These are phyloP conservation scores for Apogon hyalosoma DNA, from an alignment of 2,797 vertebrate genomes.

Conservation along the genomic window DNA sequence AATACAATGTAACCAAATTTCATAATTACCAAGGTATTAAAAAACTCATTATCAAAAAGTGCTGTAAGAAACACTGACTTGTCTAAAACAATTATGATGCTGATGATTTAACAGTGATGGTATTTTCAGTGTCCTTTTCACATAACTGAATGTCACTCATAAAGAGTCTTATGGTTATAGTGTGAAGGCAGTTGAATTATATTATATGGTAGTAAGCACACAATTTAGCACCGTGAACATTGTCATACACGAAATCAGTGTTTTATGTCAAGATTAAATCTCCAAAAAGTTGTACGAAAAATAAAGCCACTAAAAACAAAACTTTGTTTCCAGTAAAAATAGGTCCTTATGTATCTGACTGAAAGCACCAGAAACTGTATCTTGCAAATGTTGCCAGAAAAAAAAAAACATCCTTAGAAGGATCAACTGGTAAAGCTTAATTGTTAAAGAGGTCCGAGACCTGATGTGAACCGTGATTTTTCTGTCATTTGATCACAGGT, in stretches of 20 bases:
- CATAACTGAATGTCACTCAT: constrained; percentile 58
- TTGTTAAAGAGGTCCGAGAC: constrained; percentile 73
- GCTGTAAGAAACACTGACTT: constrained; percentile 87
- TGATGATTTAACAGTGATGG: constrained; percentile 79
- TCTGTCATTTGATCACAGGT: constrained; percentile 59
- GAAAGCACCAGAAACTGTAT: constrained; percentile 92
- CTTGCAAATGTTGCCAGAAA: constrained; percentile 77
- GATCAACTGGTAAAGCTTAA: constrained; percentile 83
- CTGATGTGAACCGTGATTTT: constrained; percentile 64
- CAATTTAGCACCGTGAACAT: constrained; percentile 92
- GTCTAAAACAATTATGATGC: constrained; percentile 77
- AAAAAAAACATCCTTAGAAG: constrained; percentile 84
- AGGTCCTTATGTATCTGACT: constrained; percentile 80
- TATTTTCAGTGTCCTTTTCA: constrained; percentile 61
- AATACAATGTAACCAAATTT: constrained; percentile 56
- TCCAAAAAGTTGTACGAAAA: constrained; percentile 72
- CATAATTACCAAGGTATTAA: constrained; percentile 78
- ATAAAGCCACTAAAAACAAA: constrained; percentile 79
- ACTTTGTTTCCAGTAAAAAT: constrained; percentile 90
- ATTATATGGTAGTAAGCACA: constrained; percentile 83
- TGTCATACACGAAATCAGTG: constrained; percentile 89
- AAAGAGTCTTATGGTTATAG: constrained; percentile 73
- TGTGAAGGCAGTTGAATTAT: constrained; percentile 87
- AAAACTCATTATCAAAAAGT: constrained; percentile 87
- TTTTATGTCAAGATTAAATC: constrained; percentile 85